These are phyloP conservation scores for Limenitis camilla DNA, from an alignment of 2,888 invertebrate genomes.

Conservation along the genomic window DNA sequence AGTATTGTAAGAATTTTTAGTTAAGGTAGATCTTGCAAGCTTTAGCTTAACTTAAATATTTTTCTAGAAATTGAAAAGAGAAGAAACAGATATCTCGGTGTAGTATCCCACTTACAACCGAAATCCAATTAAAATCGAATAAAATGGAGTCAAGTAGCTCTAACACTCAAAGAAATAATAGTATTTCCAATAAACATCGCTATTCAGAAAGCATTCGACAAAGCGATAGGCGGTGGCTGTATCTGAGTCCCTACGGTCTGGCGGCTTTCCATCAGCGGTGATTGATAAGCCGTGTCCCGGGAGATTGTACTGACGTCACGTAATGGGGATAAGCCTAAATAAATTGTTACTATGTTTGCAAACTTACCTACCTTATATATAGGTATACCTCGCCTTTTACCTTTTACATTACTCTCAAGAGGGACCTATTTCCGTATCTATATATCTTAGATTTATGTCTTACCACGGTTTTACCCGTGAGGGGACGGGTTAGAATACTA, in stretches of 20 bases:
- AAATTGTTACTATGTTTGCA: slow-evolving; percentile 6
- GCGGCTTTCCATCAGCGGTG: slow-evolving; percentile 52
- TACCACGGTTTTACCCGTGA: too few species aligned
- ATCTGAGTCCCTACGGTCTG: slow-evolving; percentile 36
- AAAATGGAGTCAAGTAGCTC: slow-evolving; percentile 2
- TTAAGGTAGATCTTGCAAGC: too few species aligned
- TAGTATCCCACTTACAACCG: not conserved
- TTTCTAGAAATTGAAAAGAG: not conserved
- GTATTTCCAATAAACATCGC: slow-evolving; percentile 13
- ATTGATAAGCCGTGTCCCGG: slow-evolving; percentile 54
- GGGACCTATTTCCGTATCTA: not conserved
- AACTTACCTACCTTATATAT: not conserved
- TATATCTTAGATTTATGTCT: not conserved
- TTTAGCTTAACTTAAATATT: too few species aligned
- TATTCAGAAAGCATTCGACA: slow-evolving; percentile 11
- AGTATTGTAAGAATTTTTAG: too few species aligned
- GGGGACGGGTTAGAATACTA: too few species aligned
- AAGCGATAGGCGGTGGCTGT: slow-evolving; percentile 19
- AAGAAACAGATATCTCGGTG: not conserved
- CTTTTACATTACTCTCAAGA: not conserved
- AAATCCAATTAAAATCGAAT: slow-evolving; percentile 8
- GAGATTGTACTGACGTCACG: slow-evolving; percentile 33
- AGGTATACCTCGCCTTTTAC: not conserved
- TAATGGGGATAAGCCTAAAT: slow-evolving; percentile 23
- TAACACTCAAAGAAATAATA: slow-evolving; percentile 7